Evolutionary conservation across 2,113 vertebrate species (phyloP).

Genomic region (Hepsetus odoe): DNA sequence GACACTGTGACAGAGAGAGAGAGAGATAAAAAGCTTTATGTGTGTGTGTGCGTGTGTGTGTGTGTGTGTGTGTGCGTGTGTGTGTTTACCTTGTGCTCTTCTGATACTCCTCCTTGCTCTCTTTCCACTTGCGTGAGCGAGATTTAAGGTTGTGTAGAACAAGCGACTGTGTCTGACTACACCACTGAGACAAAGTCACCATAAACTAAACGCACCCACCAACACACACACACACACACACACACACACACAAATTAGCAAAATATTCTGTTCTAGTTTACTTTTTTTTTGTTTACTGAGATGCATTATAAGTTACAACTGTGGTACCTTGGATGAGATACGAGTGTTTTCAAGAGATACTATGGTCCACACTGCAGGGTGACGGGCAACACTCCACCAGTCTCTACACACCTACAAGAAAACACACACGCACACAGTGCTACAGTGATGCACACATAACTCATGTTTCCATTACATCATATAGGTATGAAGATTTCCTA

Average conservation of each 20-base stretch:
- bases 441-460: too few relatives aligned
- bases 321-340: slow-evolving; percentile 70
- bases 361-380: slow-evolving; percentile 87
- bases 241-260: slow-evolving; percentile 33
- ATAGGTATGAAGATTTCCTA: too few relatives aligned
- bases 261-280: background rate
- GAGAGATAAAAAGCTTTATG: too few relatives aligned
- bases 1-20: background rate
- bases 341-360: slow-evolving; percentile 86
- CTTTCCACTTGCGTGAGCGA: slow-evolving; percentile 78
- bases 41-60: slow-evolving; percentile 11
- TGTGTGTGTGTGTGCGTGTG: slow-evolving; percentile 12
- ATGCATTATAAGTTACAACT: background rate
- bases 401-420: slow-evolving; percentile 83
- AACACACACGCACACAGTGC: background rate
- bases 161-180: slow-evolving; percentile 88
- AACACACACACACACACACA: slow-evolving; percentile 42
- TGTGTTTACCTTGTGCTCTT: slow-evolving; percentile 83
- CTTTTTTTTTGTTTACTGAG: too few relatives aligned
- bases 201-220: slow-evolving; percentile 83
- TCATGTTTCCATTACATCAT: too few relatives aligned
- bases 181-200: slow-evolving; percentile 90
- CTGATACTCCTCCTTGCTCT: slow-evolving; percentile 88
- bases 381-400: slow-evolving; percentile 88
- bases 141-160: slow-evolving; percentile 89